Percentiles rank a stretch among this genome's conserved stretches.
Conservation (phyloP, 1,140 invertebrate species). For the Lanistes nyassanus region DNA sequence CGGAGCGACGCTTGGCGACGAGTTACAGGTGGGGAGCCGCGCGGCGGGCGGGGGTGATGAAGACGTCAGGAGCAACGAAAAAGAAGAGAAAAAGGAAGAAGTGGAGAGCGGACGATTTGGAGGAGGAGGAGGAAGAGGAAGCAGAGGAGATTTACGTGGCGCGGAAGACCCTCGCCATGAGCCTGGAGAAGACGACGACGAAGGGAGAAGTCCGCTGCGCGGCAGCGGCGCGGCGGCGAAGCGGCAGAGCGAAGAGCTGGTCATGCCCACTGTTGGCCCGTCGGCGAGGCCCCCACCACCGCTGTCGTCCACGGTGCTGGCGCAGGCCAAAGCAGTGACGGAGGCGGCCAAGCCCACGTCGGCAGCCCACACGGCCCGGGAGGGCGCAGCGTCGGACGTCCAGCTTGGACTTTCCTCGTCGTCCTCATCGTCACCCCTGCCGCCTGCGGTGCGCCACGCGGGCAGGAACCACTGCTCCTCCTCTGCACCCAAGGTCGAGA, state of each 20-base stretch:
- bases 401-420: not conserved
- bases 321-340: not conserved
- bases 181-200: not conserved
- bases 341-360: not conserved
- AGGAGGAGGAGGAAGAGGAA: not conserved
- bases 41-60: no score
- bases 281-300: not conserved
- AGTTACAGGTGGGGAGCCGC: no score
- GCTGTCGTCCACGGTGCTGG: not conserved
- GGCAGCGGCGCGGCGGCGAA: no score
- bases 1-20: conserved; percentile 19
- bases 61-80: not conserved
- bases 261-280: not conserved
- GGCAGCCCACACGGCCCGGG: no score
- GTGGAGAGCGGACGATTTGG: not conserved
- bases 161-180: conserved; percentile 1
- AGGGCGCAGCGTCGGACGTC: not conserved
- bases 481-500: conserved; percentile 17
- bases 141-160: not conserved
- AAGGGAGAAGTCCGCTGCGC: not conserved
- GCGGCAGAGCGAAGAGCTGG: not conserved
- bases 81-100: not conserved
- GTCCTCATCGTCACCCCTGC: not conserved
- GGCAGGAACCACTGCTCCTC: not conserved
- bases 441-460: not conserved